Evolutionary conservation across 2,888 invertebrate species (phyloP).

Genomic region (Elysia crispata): DNA sequence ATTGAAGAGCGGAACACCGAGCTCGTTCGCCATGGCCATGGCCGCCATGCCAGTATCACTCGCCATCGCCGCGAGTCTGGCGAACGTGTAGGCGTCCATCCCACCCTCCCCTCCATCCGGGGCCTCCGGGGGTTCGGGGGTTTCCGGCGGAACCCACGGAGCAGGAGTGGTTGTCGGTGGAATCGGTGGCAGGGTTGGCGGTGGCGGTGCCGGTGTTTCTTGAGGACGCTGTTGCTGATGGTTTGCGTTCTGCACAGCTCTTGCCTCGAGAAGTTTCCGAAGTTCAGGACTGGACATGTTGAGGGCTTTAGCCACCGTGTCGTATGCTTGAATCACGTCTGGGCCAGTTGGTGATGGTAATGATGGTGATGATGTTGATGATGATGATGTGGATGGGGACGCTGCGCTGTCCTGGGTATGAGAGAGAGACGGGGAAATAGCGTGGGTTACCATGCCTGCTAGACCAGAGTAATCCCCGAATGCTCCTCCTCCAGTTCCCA

Average conservation of each 20-base stretch:
- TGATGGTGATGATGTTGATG: background rate
- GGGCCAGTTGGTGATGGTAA: background rate
- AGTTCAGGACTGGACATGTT: conserved; percentile 19
- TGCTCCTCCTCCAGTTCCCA: too few species aligned
- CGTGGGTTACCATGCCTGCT: too few species aligned
- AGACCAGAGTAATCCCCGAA: too few species aligned
- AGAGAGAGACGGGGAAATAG: too few species aligned
- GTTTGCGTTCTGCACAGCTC: background rate
- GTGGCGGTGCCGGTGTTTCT: background rate
- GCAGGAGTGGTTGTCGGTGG: background rate
- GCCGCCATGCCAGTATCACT: too few species aligned
- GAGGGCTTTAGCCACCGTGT: background rate
- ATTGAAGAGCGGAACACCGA: background rate
- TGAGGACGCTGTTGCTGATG: background rate
- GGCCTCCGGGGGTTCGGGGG: conserved; percentile 12
- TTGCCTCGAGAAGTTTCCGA: background rate
- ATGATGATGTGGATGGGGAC: background rate
- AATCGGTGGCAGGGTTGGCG: background rate
- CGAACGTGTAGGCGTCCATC: conserved; percentile 4
- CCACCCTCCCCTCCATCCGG: background rate
- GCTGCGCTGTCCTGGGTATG: background rate
- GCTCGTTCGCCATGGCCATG: background rate
- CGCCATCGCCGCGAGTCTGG: too few species aligned
- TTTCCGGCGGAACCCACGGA: conserved; percentile 2
- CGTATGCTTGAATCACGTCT: background rate